Evolutionary conservation across 2,888 invertebrate genomes (phyloP).

Genomic region (Pandemis heparana): DNA sequence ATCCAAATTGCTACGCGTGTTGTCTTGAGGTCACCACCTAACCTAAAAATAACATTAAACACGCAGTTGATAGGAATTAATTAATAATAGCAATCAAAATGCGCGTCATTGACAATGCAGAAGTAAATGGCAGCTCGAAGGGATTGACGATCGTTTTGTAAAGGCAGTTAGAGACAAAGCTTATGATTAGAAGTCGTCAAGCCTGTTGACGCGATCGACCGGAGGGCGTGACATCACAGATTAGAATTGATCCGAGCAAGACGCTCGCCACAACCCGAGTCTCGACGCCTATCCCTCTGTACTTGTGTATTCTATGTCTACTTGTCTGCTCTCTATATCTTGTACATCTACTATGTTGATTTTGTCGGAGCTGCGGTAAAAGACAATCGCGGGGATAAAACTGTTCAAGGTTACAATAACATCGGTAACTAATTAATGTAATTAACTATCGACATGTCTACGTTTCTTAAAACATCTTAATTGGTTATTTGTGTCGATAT

Average conservation of each 20-base stretch:
- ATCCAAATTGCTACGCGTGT: background rate
- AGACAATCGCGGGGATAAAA: background rate
- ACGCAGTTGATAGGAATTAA: background rate
- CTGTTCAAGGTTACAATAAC: constrained; percentile 21
- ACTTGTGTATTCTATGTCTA: constrained; percentile 16
- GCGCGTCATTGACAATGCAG: constrained; percentile 9
- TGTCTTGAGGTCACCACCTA: background rate
- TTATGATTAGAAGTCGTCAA: constrained; percentile 60
- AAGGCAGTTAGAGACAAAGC: constrained; percentile 38
- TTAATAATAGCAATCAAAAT: constrained; percentile 19
- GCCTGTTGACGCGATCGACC: constrained; percentile 56
- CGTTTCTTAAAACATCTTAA: constrained; percentile 29
- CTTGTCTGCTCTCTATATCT: background rate
- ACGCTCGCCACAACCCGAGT: constrained; percentile 53
- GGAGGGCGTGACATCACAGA: constrained; percentile 68
- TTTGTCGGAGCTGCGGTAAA: background rate
- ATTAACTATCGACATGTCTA: constrained; percentile 20
- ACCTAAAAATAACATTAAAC: background rate
- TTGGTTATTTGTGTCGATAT: constrained; percentile 23
- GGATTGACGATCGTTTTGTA: constrained; percentile 28
- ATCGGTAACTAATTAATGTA: constrained; percentile 37
- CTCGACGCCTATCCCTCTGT: constrained; percentile 61
- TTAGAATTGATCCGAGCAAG: constrained; percentile 75
- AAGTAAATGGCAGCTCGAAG: constrained; percentile 23
- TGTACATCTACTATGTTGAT: background rate